Base-by-base conservation (phyloP, 2,797 vertebrate species). In the Protonibea diacanthus region DNA sequence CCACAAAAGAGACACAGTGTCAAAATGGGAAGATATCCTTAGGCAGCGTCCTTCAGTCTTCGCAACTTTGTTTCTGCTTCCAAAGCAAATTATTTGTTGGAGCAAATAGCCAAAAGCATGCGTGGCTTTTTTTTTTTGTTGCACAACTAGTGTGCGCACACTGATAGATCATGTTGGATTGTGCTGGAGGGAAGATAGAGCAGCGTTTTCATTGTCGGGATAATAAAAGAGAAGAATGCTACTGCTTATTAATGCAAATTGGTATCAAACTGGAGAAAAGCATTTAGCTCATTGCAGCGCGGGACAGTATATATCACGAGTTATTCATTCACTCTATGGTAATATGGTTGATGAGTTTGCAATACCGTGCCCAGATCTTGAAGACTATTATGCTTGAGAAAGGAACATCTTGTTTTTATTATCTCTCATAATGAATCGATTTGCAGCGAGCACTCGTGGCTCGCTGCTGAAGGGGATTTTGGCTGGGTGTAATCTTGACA, bases 41-140 rank as follows among this genome's bases (percentile, higher is more conserved):
- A 17, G 79, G 89, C 89, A 27, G 55, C 59, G 83, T 89, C 89
- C 85, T 82, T 81, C 86, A 85, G 74, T 82, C 82, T 76, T 76
- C 42, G 72, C 60, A 91, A 91, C 86, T 88, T 87, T 73, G 70
- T 86, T 88, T 94, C 80, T 92, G 82, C 89, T 91, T 91, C 89
- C 89, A 91, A 90, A 93, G 90, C 88, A 90, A 89, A 92, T 93
- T 74, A 92, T 92, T 91, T 92, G 86, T 85, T 81, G 82, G 66
- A 85, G 92, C 80, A 91, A 94, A 94, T 78, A 86, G 88, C 93
- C 85, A 78, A 86, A 83, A 92, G 89, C 82, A 84, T 88, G 51
- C 56, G 83, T 69, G 52, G 78, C 65, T 80, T 87, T 72, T 84
- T 88, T 38, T 33, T 29, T 87, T 79, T 84, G 84, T 90, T 83